These are phyloP conservation scores for Heteropelma amictum DNA, from an alignment of 2,888 invertebrate genomes.

Conservation along the genomic window DNA sequence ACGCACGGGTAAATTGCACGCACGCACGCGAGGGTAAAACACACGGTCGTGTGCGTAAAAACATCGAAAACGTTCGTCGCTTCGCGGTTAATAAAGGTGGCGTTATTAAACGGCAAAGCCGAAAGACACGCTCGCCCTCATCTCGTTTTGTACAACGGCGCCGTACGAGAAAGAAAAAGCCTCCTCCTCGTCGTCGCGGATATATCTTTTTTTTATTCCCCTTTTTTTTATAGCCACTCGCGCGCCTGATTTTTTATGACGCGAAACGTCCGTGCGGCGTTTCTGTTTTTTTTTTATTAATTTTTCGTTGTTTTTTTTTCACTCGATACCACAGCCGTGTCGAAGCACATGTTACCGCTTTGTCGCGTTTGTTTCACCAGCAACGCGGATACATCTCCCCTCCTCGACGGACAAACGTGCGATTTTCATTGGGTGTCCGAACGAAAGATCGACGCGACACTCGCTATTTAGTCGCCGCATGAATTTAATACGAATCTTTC, in stretches of 20 bases:
- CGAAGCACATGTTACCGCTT: not conserved
- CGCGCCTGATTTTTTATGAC: conserved; percentile 33
- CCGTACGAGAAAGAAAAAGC: conserved; percentile 12
- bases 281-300: not conserved
- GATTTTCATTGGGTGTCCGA: conserved; percentile 16
- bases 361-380: not conserved
- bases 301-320: not conserved
- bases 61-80: conserved; percentile 32
- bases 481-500: no score
- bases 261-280: not conserved
- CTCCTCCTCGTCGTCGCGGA: not conserved
- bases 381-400: no score
- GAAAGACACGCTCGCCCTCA: conserved; percentile 48
- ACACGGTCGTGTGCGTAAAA: not conserved
- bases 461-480: no score
- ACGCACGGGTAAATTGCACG: not conserved
- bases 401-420: not conserved
- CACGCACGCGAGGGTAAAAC: not conserved
- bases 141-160: conserved; percentile 36
- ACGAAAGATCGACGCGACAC: conserved; percentile 8
- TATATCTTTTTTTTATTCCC: not conserved
- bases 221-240: conserved; percentile 6
- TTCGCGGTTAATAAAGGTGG: conserved; percentile 67
- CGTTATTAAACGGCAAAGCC: conserved; percentile 66
- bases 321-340: not conserved